Percentiles rank a stretch among this genome's conserved stretches.
phyloP scores from a whole-genome alignment of 2,113 vertebrate species.

The Lepisosteus osseus region DNA sequence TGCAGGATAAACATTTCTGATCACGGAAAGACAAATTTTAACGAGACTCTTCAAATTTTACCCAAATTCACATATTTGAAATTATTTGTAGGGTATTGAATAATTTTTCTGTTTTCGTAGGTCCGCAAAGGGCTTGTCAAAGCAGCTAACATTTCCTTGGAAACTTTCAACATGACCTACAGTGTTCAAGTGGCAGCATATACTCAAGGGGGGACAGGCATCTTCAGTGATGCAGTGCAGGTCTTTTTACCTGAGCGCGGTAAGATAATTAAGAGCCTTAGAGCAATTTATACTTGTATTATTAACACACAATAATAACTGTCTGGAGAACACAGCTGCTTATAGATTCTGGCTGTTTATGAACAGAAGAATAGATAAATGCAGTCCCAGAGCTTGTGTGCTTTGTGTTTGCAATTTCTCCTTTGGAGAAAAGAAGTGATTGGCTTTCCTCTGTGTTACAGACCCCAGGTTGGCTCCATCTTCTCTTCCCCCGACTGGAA shows the following conservation, averaged over 20 bases:
- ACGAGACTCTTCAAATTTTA: no score
- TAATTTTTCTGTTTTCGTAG: conserved; percentile 33
- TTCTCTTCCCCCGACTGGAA: conserved; percentile 62
- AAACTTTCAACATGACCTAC: conserved; percentile 77
- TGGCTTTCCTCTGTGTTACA: conserved; percentile 37
- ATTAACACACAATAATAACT: no score
- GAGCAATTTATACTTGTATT: no score
- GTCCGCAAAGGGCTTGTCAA: conserved; percentile 48
- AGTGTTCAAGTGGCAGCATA: conserved; percentile 76
- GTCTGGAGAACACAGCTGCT: no score
- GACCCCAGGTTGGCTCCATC: conserved; percentile 63
- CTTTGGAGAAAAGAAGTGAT: neutral
- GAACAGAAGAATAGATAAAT: no score
- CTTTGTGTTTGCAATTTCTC: no score
- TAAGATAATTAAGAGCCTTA: conserved; percentile 46
- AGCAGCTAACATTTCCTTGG: conserved; percentile 39
- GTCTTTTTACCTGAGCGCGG: conserved; percentile 71
- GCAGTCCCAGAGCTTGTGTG: no score
- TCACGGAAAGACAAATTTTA: no score
- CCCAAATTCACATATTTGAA: no score
- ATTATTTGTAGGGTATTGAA: neutral
- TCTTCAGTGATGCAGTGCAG: conserved; percentile 66
- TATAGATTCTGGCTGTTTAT: no score
- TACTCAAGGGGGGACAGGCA: conserved; percentile 80
- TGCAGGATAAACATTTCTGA: no score